phyloP scores from a whole-genome alignment of 2,888 invertebrate species.

The Drosophila barbarae region DNA sequence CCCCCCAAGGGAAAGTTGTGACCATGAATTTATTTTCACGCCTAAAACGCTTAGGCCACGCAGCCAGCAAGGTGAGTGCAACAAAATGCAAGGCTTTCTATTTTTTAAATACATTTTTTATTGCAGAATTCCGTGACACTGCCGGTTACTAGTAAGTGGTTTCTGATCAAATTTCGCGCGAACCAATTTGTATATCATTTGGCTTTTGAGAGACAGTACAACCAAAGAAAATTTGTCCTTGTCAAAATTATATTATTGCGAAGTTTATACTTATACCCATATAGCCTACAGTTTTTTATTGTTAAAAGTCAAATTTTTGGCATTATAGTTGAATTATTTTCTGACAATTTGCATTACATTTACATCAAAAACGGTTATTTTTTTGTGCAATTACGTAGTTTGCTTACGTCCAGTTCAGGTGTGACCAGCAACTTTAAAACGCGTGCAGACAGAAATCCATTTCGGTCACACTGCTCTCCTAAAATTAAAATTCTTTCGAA shows the following conservation, averaged over 20 bases:
- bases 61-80: slow-evolving; percentile 49
- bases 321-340: too few relatives aligned
- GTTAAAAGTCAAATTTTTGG: too few relatives aligned
- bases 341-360: too few relatives aligned
- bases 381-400: neutral
- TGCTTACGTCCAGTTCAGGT: neutral
- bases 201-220: neutral
- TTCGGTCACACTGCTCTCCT: neutral
- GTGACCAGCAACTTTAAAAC: too few relatives aligned
- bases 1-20: neutral
- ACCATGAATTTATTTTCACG: slow-evolving; percentile 61
- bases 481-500: neutral
- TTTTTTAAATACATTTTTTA: neutral
- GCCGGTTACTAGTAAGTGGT: slow-evolving; percentile 52
- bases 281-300: neutral
- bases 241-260: too few relatives aligned
- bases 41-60: slow-evolving; percentile 47
- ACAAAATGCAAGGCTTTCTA: neutral
- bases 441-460: too few relatives aligned
- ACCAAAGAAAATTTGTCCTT: neutral
- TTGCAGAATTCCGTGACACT: slow-evolving; percentile 57
- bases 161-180: neutral
- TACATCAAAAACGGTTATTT: too few relatives aligned
- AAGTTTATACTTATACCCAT: neutral
- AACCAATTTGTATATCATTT: neutral